A percentile compares a stretch with the other conserved stretches of the same genome.
phyloP scores from a whole-genome alignment of 2,888 invertebrate species.

The Cephus pygmeus region DNA sequence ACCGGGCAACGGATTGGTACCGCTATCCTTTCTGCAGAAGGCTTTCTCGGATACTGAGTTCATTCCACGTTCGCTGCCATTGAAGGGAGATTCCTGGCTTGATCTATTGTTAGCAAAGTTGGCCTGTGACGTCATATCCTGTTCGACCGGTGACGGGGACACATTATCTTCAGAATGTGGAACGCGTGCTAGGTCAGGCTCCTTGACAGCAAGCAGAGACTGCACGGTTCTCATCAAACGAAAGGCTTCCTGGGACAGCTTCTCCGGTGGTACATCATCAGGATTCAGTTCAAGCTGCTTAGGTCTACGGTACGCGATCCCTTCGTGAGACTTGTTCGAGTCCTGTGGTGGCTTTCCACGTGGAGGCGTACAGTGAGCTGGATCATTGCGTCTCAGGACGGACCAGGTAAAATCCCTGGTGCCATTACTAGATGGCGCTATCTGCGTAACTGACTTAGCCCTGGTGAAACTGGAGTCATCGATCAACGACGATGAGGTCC shows the following conservation, averaged over 20 bases:
- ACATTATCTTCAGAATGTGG: conserved; percentile 33
- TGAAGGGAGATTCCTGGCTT: conserved; percentile 31
- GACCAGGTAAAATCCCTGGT: conserved; percentile 73
- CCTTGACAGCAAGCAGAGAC: conserved; percentile 73
- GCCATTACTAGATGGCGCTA: conserved; percentile 59
- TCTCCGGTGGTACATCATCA: conserved; percentile 72
- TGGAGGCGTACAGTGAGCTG: conserved; percentile 43
- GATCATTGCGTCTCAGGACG: conserved; percentile 56
- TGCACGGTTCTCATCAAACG: conserved; percentile 75
- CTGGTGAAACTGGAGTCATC: conserved; percentile 55
- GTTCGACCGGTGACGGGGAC: conserved; percentile 35
- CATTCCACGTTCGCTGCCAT: conserved; percentile 39
- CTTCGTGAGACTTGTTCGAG: conserved; percentile 44
- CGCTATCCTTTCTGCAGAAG: neutral
- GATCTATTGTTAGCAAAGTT: conserved; percentile 43
- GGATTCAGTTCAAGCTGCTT: conserved; percentile 61
- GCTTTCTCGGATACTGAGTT: conserved; percentile 32
- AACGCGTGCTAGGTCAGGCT: conserved; percentile 70
- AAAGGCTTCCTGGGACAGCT: conserved; percentile 76
- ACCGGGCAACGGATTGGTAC: neutral
- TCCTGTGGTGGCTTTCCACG: conserved; percentile 41
- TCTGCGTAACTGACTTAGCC: conserved; percentile 66
- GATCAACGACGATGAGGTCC: conserved; percentile 26
- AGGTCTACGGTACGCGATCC: conserved; percentile 60
- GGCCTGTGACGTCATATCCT: conserved; percentile 8